These are phyloP conservation scores for Maniola jurtina DNA, from an alignment of 1,140 invertebrate species.

Conservation along the genomic window DNA sequence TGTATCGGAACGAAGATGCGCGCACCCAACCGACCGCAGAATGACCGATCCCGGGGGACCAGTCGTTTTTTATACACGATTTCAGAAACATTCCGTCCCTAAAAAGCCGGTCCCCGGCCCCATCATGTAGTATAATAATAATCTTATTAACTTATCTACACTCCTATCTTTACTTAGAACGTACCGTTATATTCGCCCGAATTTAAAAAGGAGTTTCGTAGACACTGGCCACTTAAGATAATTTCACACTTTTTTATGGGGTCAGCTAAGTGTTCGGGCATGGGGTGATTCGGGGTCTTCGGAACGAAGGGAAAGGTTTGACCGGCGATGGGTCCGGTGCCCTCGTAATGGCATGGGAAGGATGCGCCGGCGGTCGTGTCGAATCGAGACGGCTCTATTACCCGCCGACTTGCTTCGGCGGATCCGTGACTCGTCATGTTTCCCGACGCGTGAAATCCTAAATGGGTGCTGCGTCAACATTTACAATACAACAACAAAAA, in stretches of 20 bases:
- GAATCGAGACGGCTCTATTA: slow-evolving; percentile 63
- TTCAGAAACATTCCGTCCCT: slow-evolving; percentile 71
- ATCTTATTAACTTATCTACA: slow-evolving; percentile 77
- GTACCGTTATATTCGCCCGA: slow-evolving; percentile 71
- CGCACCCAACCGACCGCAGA: slow-evolving; percentile 62
- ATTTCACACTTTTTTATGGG: slow-evolving; percentile 69
- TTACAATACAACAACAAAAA: slow-evolving; percentile 48
- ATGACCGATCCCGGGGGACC: slow-evolving; percentile 65
- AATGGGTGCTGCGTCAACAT: slow-evolving; percentile 44
- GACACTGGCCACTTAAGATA: slow-evolving; percentile 69
- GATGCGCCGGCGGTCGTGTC: slow-evolving; percentile 57
- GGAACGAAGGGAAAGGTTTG: slow-evolving; percentile 29
- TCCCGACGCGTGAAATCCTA: slow-evolving; percentile 56
- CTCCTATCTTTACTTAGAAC: slow-evolving; percentile 75
- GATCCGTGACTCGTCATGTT: slow-evolving; percentile 47
- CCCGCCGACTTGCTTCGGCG: slow-evolving; percentile 29
- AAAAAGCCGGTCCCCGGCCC: slow-evolving; percentile 66
- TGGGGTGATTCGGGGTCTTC: slow-evolving; percentile 46
- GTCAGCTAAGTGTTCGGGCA: slow-evolving; percentile 57
- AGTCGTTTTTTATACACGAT: slow-evolving; percentile 74
- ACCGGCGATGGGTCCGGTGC: slow-evolving; percentile 31
- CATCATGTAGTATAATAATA: slow-evolving; percentile 72
- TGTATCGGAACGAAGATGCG: slow-evolving; percentile 50
- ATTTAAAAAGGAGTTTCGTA: slow-evolving; percentile 64
- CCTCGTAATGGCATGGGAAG: slow-evolving; percentile 46